Evolutionary conservation across 2,888 invertebrate genomes (phyloP).

Genomic region (Drosophila pseudotalamancana): DNA sequence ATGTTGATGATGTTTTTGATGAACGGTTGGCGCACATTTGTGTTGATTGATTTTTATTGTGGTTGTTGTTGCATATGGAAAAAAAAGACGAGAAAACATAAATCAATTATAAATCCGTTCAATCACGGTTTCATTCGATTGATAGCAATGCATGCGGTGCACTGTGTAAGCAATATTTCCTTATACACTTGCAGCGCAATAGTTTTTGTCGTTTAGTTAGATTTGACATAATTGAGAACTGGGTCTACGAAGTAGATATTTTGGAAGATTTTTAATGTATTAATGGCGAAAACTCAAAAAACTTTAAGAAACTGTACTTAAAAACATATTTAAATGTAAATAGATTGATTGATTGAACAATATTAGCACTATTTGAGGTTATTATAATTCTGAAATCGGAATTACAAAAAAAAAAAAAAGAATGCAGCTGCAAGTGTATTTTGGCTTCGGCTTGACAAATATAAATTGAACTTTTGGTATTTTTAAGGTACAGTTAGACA

Average conservation of each 20-base stretch:
- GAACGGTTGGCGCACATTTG: constrained; percentile 23
- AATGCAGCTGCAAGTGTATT: constrained; percentile 6
- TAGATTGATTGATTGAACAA: too few species aligned
- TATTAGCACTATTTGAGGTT: too few species aligned
- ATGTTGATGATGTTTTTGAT: constrained; percentile 33
- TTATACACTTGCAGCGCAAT: constrained; percentile 15
- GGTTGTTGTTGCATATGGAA: constrained; percentile 44
- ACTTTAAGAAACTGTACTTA: too few species aligned
- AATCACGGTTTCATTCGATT: constrained; percentile 18
- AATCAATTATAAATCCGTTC: constrained; percentile 26
- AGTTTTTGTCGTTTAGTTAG: too few species aligned
- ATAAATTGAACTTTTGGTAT: not conserved
- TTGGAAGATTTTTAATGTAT: too few species aligned
- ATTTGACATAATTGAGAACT: not conserved
- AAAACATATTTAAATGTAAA: too few species aligned
- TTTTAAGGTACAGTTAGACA: constrained; percentile 19
- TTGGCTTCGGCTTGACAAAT: constrained; percentile 1
- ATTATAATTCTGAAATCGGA: not conserved
- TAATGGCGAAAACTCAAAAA: too few species aligned
- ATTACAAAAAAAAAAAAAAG: not conserved
- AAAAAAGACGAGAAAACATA: constrained; percentile 44
- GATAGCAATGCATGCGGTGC: constrained; percentile 34
- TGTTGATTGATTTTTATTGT: constrained; percentile 23
- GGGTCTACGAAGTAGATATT: too few species aligned
- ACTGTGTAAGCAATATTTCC: constrained; percentile 8